Evolutionary conservation across 1,140 invertebrate species (phyloP), one percentile per base, ranked within the genome.

Genomic region (Dendroctonus ponderosae): DNA sequence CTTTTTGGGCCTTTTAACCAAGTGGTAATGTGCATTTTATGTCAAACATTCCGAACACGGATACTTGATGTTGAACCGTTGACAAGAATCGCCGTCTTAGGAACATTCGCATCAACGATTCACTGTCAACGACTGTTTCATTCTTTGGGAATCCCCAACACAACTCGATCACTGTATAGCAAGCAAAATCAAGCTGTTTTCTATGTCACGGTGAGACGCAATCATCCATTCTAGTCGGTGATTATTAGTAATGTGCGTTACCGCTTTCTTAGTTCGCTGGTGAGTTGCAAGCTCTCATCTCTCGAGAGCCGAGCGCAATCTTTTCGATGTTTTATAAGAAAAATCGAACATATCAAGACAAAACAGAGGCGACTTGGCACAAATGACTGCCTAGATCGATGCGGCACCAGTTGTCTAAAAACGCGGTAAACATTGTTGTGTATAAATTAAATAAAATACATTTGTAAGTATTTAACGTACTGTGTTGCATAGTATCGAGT

Each of bases 401-500:
- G 26, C 26, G 26, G 26, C 26, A 26, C 26, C 26, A 26, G 26
- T 26, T 3, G 60, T 37, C n/a, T 64, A 61, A 68, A 50, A 71
- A 61, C 62, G 62, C 63, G 67, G 62, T 67, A 68, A 67, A 68
- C 49, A 57, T 64, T 69, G 70, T 71, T 71, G 70, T 71, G 70
- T 71, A 71, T 71, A 71, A 71, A 62, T 56, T 62, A 62, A 61
- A 9, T 12, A 61, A 62, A 67, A 54, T 67, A 66, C 62, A 69
- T 66, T 71, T 72, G 68, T 74, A 74, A 71, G 70, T 74, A 72
- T 70, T 70, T 49, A 60, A 59, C 40, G 41, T 65, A 56, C 71
- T 70, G 26, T 74, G 69, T 74, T 70, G 70, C 69, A 69, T 74
- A 74, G 72, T 70, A 69, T 72, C 70, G 66, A 74, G 68, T 72